These are phyloP conservation scores for Centroberyx gerrardi DNA, from an alignment of 2,797 vertebrate genomes.

Conservation along the genomic window DNA sequence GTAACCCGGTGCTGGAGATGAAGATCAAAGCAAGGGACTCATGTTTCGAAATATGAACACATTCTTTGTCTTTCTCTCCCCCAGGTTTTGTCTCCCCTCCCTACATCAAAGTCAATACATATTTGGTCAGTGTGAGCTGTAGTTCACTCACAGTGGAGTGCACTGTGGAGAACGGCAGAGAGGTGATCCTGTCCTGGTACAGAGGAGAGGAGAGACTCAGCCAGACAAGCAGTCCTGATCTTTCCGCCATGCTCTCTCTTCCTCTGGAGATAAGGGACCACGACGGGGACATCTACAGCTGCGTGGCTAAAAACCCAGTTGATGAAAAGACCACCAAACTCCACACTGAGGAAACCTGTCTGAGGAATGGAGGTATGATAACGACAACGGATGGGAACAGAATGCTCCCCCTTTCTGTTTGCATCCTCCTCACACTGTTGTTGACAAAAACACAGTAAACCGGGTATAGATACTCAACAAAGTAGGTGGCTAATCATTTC, in stretches of 20 bases:
- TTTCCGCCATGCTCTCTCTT: slow-evolving; percentile 6
- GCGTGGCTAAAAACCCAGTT: slow-evolving; percentile 33
- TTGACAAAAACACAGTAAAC: too few species aligned
- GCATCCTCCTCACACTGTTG: background rate
- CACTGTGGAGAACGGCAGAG: slow-evolving; percentile 22
- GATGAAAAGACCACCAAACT: slow-evolving; percentile 5
- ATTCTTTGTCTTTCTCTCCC: background rate
- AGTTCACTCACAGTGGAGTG: slow-evolving; percentile 2
- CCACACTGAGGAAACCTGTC: background rate
- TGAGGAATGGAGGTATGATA: slow-evolving; percentile 24
- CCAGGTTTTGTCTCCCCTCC: slow-evolving; percentile 6
- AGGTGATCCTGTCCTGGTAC: slow-evolving; percentile 24
- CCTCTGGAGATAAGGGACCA: slow-evolving; percentile 9
- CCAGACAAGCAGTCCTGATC: background rate
- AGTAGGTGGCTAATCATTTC: too few species aligned
- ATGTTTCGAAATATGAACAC: too few species aligned
- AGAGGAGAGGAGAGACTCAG: background rate
- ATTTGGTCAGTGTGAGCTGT: background rate
- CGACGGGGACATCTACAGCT: slow-evolving; percentile 10
- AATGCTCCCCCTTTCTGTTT: background rate
- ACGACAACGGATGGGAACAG: background rate
- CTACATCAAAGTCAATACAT: background rate
- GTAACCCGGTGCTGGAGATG: too few species aligned
- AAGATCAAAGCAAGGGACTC: too few species aligned
- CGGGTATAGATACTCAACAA: too few species aligned